These are phyloP conservation scores for Enteromius radiatus DNA, from an alignment of 2,797 vertebrate genomes.

Conservation along the genomic window DNA sequence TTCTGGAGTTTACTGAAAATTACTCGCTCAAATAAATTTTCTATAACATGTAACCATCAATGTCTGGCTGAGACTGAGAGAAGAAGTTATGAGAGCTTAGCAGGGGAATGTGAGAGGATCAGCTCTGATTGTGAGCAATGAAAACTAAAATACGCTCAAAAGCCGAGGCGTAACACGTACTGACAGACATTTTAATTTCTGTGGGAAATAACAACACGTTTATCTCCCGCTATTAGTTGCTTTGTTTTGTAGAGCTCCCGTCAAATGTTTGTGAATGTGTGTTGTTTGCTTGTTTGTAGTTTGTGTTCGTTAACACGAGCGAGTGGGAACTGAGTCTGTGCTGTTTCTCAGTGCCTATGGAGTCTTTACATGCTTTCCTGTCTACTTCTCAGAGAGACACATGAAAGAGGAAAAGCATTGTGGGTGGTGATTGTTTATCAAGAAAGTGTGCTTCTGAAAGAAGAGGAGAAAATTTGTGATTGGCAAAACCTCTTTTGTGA, in stretches of 20 bases:
- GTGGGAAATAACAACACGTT: conserved; percentile 33
- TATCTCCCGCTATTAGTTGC: conserved; percentile 9
- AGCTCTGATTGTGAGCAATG: conserved; percentile 36
- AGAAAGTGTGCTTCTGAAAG: neutral
- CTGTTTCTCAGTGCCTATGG: conserved; percentile 40
- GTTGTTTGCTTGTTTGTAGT: conserved; percentile 23
- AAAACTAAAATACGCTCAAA: conserved; percentile 44
- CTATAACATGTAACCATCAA: conserved; percentile 11
- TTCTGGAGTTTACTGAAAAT: neutral
- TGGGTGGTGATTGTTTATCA: conserved; percentile 40
- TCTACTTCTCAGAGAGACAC: conserved; percentile 29
- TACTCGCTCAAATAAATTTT: conserved; percentile 35
- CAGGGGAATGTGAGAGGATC: conserved; percentile 41
- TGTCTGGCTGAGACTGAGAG: conserved; percentile 33
- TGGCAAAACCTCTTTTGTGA: conserved; percentile 16
- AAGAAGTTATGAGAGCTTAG: conserved; percentile 48
- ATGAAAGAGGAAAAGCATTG: conserved; percentile 43
- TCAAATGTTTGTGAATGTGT: conserved; percentile 4
- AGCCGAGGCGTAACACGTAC: neutral
- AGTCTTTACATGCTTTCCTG: conserved; percentile 40
- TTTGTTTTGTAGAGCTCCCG: neutral
- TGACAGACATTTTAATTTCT: conserved; percentile 39
- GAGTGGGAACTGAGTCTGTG: conserved; percentile 39
- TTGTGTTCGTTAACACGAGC: conserved; percentile 1
- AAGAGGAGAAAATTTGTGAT: conserved; percentile 5